Conservation (phyloP, 2,888 invertebrate genomes). For the Hypsopygia costalis region DNA sequence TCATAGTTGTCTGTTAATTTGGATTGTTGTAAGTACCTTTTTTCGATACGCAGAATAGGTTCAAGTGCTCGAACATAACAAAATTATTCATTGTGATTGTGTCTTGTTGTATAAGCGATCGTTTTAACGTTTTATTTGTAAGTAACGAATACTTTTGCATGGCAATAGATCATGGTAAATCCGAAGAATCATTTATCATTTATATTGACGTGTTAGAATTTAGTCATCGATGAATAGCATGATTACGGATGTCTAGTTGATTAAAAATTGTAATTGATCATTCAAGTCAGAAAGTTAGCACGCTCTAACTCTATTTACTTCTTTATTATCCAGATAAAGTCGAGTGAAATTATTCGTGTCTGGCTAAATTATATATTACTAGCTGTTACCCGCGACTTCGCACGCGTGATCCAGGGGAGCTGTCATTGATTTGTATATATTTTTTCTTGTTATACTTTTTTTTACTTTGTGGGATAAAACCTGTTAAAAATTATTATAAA, state of each 20-base stretch:
- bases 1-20: conserved; percentile 77
- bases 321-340: no score
- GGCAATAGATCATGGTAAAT: conserved; percentile 1
- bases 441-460: no score
- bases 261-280: not conserved
- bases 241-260: not conserved
- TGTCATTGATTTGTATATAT: no score
- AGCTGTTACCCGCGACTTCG: no score
- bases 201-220: not conserved
- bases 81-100: conserved; percentile 44
- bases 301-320: no score
- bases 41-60: conserved; percentile 56
- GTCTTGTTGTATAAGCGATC: conserved; percentile 46
- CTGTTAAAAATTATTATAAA: no score
- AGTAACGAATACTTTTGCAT: conserved; percentile 9
- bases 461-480: no score
- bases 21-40: conserved; percentile 52
- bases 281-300: not conserved
- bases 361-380: no score
- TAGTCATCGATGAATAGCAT: not conserved
- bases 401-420: no score
- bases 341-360: no score
- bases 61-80: conserved; percentile 49
- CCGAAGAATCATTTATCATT: conserved; percentile 10
- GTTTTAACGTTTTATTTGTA: conserved; percentile 15